These are phyloP conservation scores for Margaritifera margaritifera DNA, from an alignment of 2,888 invertebrate species.

Conservation along the genomic window DNA sequence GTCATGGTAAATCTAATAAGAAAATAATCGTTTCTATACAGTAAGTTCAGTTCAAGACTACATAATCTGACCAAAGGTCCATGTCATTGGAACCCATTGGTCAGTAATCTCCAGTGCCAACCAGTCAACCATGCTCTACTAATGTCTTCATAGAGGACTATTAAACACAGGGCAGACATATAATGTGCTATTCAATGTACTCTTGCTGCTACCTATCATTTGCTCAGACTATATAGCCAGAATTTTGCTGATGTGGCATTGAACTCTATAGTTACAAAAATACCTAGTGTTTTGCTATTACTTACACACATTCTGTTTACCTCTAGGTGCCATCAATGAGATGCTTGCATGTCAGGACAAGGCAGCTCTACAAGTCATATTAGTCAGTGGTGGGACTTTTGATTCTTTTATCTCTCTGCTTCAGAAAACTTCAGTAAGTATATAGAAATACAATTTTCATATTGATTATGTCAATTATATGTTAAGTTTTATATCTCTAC, in stretches of 20 bases:
- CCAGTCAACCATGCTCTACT: not conserved
- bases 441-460: not conserved
- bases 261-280: not conserved
- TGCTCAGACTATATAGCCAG: not conserved
- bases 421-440: constrained; percentile 59
- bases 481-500: too few species aligned
- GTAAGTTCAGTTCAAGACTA: too few species aligned
- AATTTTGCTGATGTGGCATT: not conserved
- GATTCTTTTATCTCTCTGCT: constrained; percentile 59
- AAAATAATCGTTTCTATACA: too few species aligned
- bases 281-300: not conserved
- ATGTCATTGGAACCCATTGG: too few species aligned
- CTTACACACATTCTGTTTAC: not conserved
- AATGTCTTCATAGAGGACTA: not conserved
- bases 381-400: constrained; percentile 63
- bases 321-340: constrained; percentile 57
- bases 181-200: not conserved
- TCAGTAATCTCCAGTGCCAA: too few species aligned
- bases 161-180: not conserved
- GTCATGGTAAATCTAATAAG: too few species aligned
- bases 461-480: too few species aligned
- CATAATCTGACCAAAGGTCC: too few species aligned
- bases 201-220: not conserved
- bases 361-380: constrained; percentile 61
- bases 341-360: constrained; percentile 64